Conservation (phyloP, 2,797 vertebrate genomes). For the Pristis pectinata region DNA sequence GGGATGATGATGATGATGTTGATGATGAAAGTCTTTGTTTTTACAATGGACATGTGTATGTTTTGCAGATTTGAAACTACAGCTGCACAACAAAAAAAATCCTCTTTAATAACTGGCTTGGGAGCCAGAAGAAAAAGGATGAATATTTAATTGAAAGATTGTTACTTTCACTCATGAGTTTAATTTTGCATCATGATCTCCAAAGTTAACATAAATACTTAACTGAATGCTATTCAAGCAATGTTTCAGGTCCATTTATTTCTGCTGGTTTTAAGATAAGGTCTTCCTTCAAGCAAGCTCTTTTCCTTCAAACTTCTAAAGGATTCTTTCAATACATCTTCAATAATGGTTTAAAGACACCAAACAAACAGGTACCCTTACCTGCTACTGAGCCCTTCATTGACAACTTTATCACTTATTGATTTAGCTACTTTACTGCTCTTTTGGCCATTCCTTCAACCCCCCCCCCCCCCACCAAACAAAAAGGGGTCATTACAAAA, state of each 20-base stretch:
- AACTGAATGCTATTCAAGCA: neutral
- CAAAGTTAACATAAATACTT: neutral
- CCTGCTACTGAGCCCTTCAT: neutral
- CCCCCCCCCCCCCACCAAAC: neutral
- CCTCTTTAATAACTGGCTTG: neutral
- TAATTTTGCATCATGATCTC: neutral
- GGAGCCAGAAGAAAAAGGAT: neutral
- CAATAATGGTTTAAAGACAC: neutral
- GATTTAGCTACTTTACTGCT: neutral
- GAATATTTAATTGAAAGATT: neutral
- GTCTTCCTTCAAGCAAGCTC: neutral
- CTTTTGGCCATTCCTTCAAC: neutral
- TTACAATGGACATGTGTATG: neutral
- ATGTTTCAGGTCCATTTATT: neutral
- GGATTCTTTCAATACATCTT: too few relatives aligned
- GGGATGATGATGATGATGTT: neutral
- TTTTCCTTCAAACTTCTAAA: neutral
- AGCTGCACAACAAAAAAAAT: neutral
- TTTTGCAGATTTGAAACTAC: neutral
- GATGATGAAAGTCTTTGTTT: neutral
- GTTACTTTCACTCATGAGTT: neutral
- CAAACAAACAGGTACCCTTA: neutral
- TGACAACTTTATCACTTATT: neutral
- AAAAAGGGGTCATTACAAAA: neutral
- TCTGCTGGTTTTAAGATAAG: neutral